Evolutionary conservation across 2,888 invertebrate species (phyloP).

Genomic region (Chorisops tibialis): DNA sequence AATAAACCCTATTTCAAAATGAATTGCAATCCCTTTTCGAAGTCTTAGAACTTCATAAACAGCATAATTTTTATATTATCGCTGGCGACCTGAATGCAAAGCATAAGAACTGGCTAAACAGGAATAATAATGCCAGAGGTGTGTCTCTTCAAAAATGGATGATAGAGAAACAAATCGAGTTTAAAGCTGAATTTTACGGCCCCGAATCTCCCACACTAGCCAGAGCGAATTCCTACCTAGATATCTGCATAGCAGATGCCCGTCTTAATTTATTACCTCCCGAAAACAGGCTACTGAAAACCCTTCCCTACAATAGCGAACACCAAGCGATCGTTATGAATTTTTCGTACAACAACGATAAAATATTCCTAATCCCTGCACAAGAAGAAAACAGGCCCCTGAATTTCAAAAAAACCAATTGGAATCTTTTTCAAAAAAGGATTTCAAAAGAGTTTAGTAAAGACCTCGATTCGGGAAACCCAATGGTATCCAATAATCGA

Average conservation of each 20-base stretch:
- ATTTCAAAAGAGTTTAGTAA: not conserved
- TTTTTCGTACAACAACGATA: not conserved
- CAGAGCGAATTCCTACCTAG: slow-evolving; percentile 6
- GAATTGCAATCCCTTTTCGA: slow-evolving; percentile 12
- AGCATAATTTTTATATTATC: slow-evolving; percentile 15
- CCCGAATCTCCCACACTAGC: not conserved
- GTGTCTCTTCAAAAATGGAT: slow-evolving; percentile 9
- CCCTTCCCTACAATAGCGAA: not conserved
- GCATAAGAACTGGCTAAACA: slow-evolving; percentile 18
- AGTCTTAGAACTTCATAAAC: slow-evolving; percentile 2
- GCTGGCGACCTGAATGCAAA: slow-evolving; percentile 24
- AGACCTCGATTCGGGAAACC: not conserved
- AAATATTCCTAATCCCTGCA: not conserved
- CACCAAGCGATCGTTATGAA: not conserved
- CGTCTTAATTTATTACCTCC: not conserved
- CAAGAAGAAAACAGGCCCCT: not conserved
- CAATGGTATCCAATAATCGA: slow-evolving; percentile 5
- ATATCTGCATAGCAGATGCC: not conserved
- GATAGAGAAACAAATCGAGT: not conserved
- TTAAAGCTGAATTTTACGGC: not conserved
- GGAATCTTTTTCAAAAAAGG: not conserved
- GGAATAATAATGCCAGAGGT: slow-evolving; percentile 9
- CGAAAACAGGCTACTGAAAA: not conserved
- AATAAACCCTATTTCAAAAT: not conserved
- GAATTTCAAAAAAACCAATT: slow-evolving; percentile 2